Evolutionary conservation across 1,140 invertebrate species (phyloP).

Genomic region (Gonatopus flavifemur): DNA sequence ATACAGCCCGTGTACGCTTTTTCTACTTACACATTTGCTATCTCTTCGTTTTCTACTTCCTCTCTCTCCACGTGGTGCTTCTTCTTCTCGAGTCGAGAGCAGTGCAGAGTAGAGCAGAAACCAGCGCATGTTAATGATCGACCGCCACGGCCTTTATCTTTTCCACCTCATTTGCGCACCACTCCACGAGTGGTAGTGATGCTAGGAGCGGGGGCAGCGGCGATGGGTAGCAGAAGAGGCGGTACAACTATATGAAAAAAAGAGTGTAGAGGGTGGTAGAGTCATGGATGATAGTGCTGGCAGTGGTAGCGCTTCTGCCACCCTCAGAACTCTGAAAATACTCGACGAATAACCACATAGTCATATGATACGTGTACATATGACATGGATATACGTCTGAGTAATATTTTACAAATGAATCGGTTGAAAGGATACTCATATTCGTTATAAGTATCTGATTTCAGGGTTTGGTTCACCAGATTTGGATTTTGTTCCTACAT

Average conservation of each 20-base stretch:
- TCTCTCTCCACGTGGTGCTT: constrained; percentile 11
- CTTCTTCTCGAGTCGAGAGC: constrained; percentile 6
- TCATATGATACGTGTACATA: too few relatives aligned
- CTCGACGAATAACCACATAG: too few relatives aligned
- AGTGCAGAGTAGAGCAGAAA: too few relatives aligned
- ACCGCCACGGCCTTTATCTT: constrained; percentile 55
- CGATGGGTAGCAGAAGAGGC: neutral
- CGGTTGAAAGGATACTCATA: too few relatives aligned
- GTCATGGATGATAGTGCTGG: neutral
- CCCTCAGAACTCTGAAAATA: constrained; percentile 21
- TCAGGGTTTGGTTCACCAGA: too few relatives aligned
- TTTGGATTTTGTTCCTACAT: too few relatives aligned
- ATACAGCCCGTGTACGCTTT: neutral
- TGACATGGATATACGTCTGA: too few relatives aligned
- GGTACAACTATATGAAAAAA: neutral
- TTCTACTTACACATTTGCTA: neutral
- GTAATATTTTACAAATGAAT: too few relatives aligned
- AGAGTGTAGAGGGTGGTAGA: neutral
- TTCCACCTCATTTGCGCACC: constrained; percentile 59
- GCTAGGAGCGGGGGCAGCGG: neutral
- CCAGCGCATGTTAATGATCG: constrained; percentile 60
- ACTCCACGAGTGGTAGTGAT: constrained; percentile 38
- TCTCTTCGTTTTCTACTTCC: constrained; percentile 5
- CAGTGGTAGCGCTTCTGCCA: neutral
- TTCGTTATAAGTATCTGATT: too few relatives aligned